A percentile compares a stretch with the other conserved stretches of the same genome.
Conservation (phyloP, 2,113 vertebrate genomes). For the Himantopus leucocephalus region DNA sequence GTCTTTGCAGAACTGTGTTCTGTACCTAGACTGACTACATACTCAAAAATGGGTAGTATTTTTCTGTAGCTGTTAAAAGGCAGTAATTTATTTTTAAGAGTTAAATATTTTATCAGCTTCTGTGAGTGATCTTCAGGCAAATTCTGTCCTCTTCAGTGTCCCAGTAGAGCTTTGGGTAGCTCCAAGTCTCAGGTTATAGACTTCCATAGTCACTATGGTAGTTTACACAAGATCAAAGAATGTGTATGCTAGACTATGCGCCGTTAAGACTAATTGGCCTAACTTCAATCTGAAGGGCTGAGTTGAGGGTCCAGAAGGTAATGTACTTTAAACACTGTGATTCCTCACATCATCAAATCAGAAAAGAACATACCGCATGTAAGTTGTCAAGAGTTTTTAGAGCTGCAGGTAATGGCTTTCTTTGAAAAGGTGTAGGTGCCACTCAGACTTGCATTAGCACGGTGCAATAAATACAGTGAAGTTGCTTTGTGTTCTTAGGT, state of each 20-base stretch:
- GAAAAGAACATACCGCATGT: background rate
- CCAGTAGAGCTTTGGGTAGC: background rate
- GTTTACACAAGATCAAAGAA: background rate
- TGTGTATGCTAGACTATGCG: background rate
- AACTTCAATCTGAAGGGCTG: background rate
- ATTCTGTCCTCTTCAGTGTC: background rate
- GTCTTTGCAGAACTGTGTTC: background rate
- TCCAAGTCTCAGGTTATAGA: background rate
- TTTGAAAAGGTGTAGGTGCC: background rate
- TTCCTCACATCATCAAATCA: background rate
- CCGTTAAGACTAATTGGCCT: background rate
- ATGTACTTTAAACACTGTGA: background rate
- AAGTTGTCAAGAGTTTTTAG: background rate
- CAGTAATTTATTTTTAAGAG: background rate
- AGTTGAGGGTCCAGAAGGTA: background rate
- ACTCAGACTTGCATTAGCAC: background rate
- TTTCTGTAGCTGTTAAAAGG: background rate
- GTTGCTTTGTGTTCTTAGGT: background rate
- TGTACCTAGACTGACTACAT: background rate
- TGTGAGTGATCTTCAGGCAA: background rate
- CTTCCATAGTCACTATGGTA: background rate
- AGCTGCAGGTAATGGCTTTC: background rate
- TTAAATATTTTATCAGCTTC: background rate
- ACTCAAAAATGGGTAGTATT: background rate
- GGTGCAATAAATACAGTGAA: background rate